phyloP scores from a whole-genome alignment of 2,797 vertebrate genomes.

The Acanthis flammea region DNA sequence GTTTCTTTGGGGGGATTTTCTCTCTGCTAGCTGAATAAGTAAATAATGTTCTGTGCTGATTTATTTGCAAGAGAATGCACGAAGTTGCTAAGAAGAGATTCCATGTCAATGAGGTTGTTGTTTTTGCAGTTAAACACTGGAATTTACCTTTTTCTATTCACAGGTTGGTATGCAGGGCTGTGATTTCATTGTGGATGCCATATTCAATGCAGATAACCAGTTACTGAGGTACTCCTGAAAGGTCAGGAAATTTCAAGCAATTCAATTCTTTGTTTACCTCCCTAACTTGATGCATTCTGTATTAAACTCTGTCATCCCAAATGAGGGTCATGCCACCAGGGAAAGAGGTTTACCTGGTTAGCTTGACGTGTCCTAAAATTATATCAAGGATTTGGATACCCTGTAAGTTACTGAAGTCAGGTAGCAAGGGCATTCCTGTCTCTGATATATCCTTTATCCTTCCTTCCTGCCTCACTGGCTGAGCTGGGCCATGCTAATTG shows the following conservation, averaged over 20 bases:
- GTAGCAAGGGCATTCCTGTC: background rate
- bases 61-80: background rate
- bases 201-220: background rate
- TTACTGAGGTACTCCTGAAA: background rate
- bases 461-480: background rate
- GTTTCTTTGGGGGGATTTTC: background rate
- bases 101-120: background rate
- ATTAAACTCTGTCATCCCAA: background rate
- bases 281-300: background rate
- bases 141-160: background rate
- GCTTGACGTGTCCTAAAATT: background rate
- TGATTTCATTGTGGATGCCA: background rate
- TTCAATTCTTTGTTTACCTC: background rate
- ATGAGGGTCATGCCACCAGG: background rate
- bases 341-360: background rate
- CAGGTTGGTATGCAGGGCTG: accelerated
- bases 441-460: background rate
- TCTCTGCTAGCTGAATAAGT: background rate
- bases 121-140: background rate
- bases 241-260: background rate
- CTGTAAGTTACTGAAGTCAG: background rate
- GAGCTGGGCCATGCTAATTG: background rate
- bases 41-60: background rate
- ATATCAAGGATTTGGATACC: background rate
- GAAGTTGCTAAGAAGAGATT: background rate